phyloP scores from a whole-genome alignment of 2,888 invertebrate genomes.

The Caenorhabditis imperialis region DNA sequence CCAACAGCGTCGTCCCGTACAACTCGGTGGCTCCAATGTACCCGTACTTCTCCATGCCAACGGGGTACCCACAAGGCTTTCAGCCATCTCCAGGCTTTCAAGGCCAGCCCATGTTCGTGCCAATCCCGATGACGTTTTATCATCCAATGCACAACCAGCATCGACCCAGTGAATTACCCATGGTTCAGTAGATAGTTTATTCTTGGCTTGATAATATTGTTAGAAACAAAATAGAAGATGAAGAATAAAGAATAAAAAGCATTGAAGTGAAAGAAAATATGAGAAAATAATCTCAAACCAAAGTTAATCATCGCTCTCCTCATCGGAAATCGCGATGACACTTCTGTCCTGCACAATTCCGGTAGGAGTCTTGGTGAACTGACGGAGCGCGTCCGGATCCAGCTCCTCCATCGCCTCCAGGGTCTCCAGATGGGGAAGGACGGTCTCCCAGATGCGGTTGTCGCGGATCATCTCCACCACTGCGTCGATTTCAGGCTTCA shows the following conservation, averaged over 20 bases:
- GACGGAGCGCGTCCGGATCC: slow-evolving; percentile 76
- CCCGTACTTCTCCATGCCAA: slow-evolving; percentile 9
- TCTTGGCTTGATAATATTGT: neutral
- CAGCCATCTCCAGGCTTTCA: neutral
- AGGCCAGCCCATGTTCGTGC: slow-evolving; percentile 28
- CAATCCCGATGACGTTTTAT: slow-evolving; percentile 28
- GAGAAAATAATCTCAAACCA: neutral
- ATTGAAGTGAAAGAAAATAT: no score
- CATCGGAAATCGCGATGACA: slow-evolving; percentile 34
- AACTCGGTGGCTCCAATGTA: slow-evolving; percentile 3
- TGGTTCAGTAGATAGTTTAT: slow-evolving; percentile 31
- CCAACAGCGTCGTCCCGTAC: slow-evolving; percentile 12
- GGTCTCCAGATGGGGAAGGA: slow-evolving; percentile 80
- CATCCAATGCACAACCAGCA: slow-evolving; percentile 12
- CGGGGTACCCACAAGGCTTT: slow-evolving; percentile 1
- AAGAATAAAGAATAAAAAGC: neutral
- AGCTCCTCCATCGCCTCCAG: slow-evolving; percentile 76
- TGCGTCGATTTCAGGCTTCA: slow-evolving; percentile 84
- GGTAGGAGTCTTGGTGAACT: slow-evolving; percentile 66
- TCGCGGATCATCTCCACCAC: slow-evolving; percentile 81
- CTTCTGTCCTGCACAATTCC: slow-evolving; percentile 60
- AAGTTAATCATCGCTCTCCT: slow-evolving; percentile 1
- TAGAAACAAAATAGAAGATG: neutral
- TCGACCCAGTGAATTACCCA: slow-evolving; percentile 20
- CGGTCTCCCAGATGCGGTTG: slow-evolving; percentile 82